phyloP scores from a whole-genome alignment of 2,113 vertebrate genomes.

The Triplophysa siluroides region DNA sequence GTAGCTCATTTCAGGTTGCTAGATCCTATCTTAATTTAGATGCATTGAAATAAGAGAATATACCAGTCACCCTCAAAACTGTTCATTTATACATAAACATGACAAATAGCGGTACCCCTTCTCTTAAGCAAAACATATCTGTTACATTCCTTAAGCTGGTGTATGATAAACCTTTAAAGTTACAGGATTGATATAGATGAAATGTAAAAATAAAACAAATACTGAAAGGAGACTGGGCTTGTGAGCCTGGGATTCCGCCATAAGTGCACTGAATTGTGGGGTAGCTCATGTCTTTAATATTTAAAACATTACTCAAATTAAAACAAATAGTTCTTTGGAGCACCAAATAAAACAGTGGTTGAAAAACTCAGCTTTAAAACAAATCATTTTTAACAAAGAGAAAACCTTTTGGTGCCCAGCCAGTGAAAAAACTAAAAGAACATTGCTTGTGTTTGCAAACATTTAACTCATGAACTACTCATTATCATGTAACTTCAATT shows the following conservation, averaged over 20 bases:
- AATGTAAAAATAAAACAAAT: conserved; percentile 25
- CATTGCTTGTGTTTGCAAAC: not conserved
- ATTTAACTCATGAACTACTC: conserved; percentile 20
- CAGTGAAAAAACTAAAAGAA: not conserved
- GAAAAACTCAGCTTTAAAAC: conserved; percentile 37
- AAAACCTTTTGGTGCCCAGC: conserved; percentile 2
- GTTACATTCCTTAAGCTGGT: conserved; percentile 59
- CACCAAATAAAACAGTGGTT: conserved; percentile 52
- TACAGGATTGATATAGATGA: conserved; percentile 8
- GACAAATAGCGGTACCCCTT: conserved; percentile 24
- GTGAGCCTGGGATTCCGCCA: not conserved
- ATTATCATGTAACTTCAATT: conserved; percentile 9
- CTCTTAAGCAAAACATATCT: conserved; percentile 53
- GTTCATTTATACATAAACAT: conserved; percentile 47
- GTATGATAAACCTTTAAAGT: conserved; percentile 42
- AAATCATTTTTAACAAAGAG: conserved; percentile 28
- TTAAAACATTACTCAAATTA: conserved; percentile 48
- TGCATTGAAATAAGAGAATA: conserved; percentile 13
- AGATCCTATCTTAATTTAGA: not conserved
- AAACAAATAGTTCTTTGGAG: conserved; percentile 31
- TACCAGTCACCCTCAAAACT: conserved; percentile 38
- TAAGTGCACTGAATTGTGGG: conserved; percentile 56
- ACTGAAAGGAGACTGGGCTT: conserved; percentile 25
- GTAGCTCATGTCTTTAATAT: conserved; percentile 25
- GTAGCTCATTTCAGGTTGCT: not conserved